Percentiles rank a stretch among this genome's conserved stretches.
Conservation (phyloP, 2,113 vertebrate species). For the Numida meleagris region DNA sequence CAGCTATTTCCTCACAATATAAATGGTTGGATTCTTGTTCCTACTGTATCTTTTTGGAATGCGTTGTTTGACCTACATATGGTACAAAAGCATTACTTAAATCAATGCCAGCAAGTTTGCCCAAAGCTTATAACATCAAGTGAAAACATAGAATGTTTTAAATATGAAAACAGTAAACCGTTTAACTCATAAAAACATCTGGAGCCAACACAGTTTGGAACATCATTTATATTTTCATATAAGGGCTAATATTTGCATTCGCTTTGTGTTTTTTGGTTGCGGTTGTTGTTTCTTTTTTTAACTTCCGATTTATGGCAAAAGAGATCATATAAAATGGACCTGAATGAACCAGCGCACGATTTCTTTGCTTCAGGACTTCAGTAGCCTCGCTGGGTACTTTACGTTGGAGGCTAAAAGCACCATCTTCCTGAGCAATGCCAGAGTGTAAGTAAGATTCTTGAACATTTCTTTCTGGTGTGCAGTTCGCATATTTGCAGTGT, state of each 20-base stretch:
- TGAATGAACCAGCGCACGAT: neutral
- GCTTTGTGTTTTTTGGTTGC: constrained; percentile 3
- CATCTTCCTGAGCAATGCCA: neutral
- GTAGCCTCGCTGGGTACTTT: neutral
- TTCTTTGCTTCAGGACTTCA: neutral
- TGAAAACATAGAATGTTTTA: constrained; percentile 53
- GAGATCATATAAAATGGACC: constrained; percentile 20
- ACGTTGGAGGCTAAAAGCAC: neutral
- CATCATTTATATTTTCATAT: constrained; percentile 31
- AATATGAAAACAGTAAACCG: constrained; percentile 58
- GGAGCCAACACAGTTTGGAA: constrained; percentile 53
- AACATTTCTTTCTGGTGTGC: neutral
- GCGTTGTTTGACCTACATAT: neutral
- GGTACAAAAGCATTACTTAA: constrained; percentile 49
- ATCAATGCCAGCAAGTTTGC: constrained; percentile 60
- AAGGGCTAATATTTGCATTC: constrained; percentile 18
- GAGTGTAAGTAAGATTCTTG: constrained; percentile 35
- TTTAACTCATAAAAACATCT: constrained; percentile 42
- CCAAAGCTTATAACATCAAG: constrained; percentile 51
- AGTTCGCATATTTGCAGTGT: neutral
- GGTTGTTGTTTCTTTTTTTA: neutral
- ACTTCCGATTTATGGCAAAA: neutral
- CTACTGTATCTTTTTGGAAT: constrained; percentile 21
- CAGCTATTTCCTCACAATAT: constrained; percentile 17
- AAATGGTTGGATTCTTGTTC: constrained; percentile 30